Base-by-base conservation (phyloP, 2,797 vertebrate genomes). In the Alca torda region DNA sequence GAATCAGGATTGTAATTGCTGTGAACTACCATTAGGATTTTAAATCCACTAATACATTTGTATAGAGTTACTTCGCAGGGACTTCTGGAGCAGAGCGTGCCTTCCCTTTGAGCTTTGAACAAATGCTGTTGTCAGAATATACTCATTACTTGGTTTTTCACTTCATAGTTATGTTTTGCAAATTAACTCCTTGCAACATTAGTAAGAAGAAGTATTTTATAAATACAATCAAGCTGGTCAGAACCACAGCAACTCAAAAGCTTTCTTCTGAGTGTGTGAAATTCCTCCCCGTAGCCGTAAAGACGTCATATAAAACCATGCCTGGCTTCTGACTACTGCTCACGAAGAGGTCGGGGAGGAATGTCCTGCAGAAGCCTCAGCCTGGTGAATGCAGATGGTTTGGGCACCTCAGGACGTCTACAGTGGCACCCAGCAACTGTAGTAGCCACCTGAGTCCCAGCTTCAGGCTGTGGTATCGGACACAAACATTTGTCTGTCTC, bases 401-500 rank as follows among this genome's bases (percentile, higher is more conserved):
- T 53, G 53, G 53, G 5, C 15, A 57, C 73, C n/a, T 43, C 59
- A 69, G 56, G 41, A 61, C n/a, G 54, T 13, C 53, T 39, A 5
- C 19, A 16, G 28, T 26, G 53, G 45, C 20, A 50, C 19, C 13
- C 33, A 65, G n/a, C 4, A 26, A 37, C 25, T 6, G 30, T 5
- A 28, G 23, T 2, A 24, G 50, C n/a, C 75, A 69, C 48, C 31
- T 5, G 5, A 43, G 24, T n/a, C 31, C 46, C 33, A 16, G 39
- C 28, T 63, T 57, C 39, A 67, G 70, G 30, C 41, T 46, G 23
- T 25, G 43, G 14, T n/a, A 35, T 65, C 0, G 1, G 31, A 21
- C 0, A 2, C 8, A 26, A 3, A 0, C 26, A 7, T 68, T 67
- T 50, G 31, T 30, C 1, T 31, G 8, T 39, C 30, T 69, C 37